Evolutionary conservation across 2,113 vertebrate genomes (phyloP).

Genomic region (Aphyosemion australe): DNA sequence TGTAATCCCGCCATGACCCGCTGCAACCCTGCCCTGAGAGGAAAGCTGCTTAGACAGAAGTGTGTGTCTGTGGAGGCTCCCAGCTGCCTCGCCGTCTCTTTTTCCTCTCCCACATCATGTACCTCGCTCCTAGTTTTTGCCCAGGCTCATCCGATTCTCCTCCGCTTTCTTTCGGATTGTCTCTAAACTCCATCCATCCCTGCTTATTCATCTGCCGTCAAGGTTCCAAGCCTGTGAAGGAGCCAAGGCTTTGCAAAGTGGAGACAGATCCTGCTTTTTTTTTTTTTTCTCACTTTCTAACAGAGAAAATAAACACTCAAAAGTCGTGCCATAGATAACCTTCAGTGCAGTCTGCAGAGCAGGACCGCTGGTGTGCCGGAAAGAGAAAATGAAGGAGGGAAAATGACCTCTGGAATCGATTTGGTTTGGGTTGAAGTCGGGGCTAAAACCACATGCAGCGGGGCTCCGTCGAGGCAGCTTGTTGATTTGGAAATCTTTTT

Average conservation of each 20-base stretch:
- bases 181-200: slow-evolving; percentile 18
- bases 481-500: slow-evolving; percentile 53
- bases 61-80: slow-evolving; percentile 73
- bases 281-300: slow-evolving; percentile 4
- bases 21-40: slow-evolving; percentile 78
- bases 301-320: slow-evolving; percentile 65
- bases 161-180: slow-evolving; percentile 4
- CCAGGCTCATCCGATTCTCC: slow-evolving; percentile 1
- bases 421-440: slow-evolving; percentile 59
- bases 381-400: slow-evolving; percentile 51
- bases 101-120: slow-evolving; percentile 31
- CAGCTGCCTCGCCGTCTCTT: slow-evolving; percentile 54
- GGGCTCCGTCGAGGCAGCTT: slow-evolving; percentile 44
- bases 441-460: slow-evolving; percentile 30
- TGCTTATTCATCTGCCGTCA: slow-evolving; percentile 27
- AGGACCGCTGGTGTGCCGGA: slow-evolving; percentile 46
- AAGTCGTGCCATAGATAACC: slow-evolving; percentile 39
- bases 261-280: slow-evolving; percentile 61
- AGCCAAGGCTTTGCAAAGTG: slow-evolving; percentile 63
- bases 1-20: slow-evolving; percentile 80
- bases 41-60: slow-evolving; percentile 82
- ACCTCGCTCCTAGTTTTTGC: slow-evolving; percentile 21
- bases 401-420: slow-evolving; percentile 74
- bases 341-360: slow-evolving; percentile 38
- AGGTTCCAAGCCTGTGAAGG: slow-evolving; percentile 41